A percentile compares a stretch with the other conserved stretches of the same genome.
phyloP scores from a whole-genome alignment of 2,797 vertebrate genomes.

The Takifugu ocellatus region DNA sequence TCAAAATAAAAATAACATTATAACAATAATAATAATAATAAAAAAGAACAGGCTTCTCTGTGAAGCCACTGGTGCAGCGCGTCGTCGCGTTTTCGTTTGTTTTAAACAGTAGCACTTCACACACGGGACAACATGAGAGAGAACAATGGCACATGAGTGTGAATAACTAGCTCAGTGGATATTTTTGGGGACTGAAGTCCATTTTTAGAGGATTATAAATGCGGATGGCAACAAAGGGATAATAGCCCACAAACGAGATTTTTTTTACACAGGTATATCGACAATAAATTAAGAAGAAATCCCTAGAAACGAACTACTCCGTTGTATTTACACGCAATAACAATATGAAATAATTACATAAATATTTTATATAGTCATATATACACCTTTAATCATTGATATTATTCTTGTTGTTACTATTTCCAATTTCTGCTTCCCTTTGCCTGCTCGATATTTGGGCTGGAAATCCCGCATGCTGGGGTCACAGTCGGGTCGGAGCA shows the following conservation, averaged over 20 bases:
- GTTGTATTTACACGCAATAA: constrained; percentile 98
- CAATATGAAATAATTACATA: constrained; percentile 99
- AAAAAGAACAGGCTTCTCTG: constrained; percentile 10
- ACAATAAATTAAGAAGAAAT: constrained; percentile 99
- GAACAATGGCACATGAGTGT: constrained; percentile 78
- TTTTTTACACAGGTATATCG: constrained; percentile 91
- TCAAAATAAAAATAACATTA: constrained; percentile 8
- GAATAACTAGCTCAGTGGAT: constrained; percentile 69
- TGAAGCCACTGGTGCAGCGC: constrained; percentile 80
- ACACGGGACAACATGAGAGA: constrained; percentile 73
- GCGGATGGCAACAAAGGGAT: constrained; percentile 73
- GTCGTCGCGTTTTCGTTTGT: constrained; percentile 69
- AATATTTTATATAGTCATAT: constrained; percentile 99
- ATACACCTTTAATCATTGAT: constrained; percentile 86
- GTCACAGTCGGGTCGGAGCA: constrained; percentile 32
- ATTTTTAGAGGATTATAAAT: constrained; percentile 76
- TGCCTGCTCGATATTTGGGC: constrained; percentile 53
- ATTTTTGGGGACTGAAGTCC: constrained; percentile 55
- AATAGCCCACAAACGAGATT: constrained; percentile 74
- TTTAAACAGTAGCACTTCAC: constrained; percentile 75
- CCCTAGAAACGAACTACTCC: constrained; percentile 91
- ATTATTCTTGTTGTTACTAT: constrained; percentile 44
- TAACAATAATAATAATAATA: not conserved
- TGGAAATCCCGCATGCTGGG: constrained; percentile 50
- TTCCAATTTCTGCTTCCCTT: constrained; percentile 74